Evolutionary conservation across 2,888 invertebrate species (phyloP), one percentile per base, ranked within the genome.

Genomic region (Margaritifera margaritifera): DNA sequence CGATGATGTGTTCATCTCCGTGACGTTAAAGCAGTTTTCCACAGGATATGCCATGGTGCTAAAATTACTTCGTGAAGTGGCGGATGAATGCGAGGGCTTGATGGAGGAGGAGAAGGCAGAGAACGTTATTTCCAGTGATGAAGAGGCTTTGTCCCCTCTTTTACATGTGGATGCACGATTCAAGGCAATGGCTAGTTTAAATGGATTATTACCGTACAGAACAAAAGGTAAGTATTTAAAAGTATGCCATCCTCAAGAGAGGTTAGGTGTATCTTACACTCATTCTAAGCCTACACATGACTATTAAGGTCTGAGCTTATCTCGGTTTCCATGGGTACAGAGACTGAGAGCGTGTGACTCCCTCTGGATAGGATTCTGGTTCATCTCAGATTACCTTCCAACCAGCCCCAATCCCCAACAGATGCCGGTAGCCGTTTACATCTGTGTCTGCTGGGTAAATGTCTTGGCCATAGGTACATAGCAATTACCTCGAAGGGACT

Each of bases 11-110:
- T 78, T 65, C n/a, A 67, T 84, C 53, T 80, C 84, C 19, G 68
- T 75, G 8, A 81, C 80, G 25, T 66, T 85, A 31, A 75, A 77
- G 22, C 80, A 82, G 58, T 85, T 81, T 73, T 81, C 82, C 22
- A 22, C 50, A 72, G 84, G 83, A n/a, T 85, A 84, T 66, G 68
- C 69, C 19, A 63, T 70, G 11, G 75, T 84, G 22, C 68, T 84
- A 31, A 79, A 80, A 57, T 70, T 80, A 19, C 62, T 84, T 55
- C 74, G 71, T 56, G 80, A 82, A 61, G 80, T 80, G 11, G 52
- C 72, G 15, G 68, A 77, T 42, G 70, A 69, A 24, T 74, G 74
- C 18, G 75, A 76, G 25, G 78, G 74, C 25, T 42, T 57, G n/a
- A 42, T 69, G 15, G 74, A 73, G 1, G 74, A 71, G 54, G 73